A percentile compares a stretch with the other conserved stretches of the same genome.
phyloP scores from a whole-genome alignment of 2,113 vertebrate genomes.

The Setophaga petechia region DNA sequence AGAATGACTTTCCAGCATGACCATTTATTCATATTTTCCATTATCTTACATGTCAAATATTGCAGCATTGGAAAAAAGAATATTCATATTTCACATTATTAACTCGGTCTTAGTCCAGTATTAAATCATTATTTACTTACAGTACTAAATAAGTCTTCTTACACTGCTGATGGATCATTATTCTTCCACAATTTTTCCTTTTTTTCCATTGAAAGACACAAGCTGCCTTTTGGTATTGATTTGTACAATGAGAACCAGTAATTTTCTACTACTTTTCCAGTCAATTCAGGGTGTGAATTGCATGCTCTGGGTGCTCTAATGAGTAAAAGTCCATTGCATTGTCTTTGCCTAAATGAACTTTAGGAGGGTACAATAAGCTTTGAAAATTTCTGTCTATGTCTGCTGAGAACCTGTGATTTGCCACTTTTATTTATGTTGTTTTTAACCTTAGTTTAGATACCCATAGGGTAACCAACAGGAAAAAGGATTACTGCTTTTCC shows the following conservation, averaged over 20 bases:
- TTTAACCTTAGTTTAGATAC: not conserved
- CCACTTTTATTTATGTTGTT: not conserved
- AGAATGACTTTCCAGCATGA: not conserved
- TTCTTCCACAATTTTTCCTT: not conserved
- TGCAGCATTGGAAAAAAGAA: not conserved
- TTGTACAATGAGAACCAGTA: not conserved
- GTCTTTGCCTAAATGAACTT: not conserved
- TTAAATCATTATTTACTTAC: not conserved
- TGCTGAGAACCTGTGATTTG: not conserved
- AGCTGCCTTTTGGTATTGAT: not conserved
- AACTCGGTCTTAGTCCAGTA: not conserved
- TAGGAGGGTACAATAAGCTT: not conserved
- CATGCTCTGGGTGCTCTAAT: not conserved
- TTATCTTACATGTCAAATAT: not conserved
- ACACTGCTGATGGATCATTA: not conserved
- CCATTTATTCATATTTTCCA: not conserved
- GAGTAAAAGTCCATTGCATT: not conserved
- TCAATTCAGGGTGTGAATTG: not conserved
- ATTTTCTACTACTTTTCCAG: not conserved
- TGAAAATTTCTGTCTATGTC: not conserved
- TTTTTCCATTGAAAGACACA: not conserved
- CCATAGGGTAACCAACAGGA: not conserved
- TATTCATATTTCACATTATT: not conserved
- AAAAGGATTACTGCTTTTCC: not conserved
- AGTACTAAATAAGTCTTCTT: not conserved